Evolutionary conservation across 2,113 vertebrate species (phyloP), one percentile per base, ranked within the genome.

Genomic region (Protobothrops mucrosquamatus): DNA sequence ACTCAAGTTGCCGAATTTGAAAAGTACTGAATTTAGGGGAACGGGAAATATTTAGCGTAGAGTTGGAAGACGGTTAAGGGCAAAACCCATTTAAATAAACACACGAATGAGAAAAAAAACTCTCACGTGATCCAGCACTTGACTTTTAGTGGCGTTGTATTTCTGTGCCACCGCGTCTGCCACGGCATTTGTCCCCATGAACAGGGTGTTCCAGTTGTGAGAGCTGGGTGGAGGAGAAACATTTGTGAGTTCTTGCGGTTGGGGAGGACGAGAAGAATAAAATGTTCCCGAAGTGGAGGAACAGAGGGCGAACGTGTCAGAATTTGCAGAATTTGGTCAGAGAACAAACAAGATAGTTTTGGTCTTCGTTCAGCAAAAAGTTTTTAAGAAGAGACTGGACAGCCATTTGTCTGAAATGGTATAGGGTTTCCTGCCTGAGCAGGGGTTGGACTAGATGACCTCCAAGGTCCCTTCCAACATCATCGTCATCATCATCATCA

Each of bases 201-300:
- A 99, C 86, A 99, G 95, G 0, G 98, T 95, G 95, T 99, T 99
- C 99, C 99, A 99, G 97, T 99, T 99, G 97, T 99, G 98, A 86
- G 99, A 98, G 95, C 99, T 99, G 92, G 2, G 95, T 26, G 85
- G 54, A 92, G 86, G 88, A 57, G 94, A 0, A 94, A 43, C 34
- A 90, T 0, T 7, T 14, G 23, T 18, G 8, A 11, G 14, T 56
- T 22, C 23, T 48, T 2, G 1, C 3, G 5, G 22, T 24, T 22
- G 20, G 56, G 81, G 6, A 8, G 2, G 85, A n/a, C 89, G 3
- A 18, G 34, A 81, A 81, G 69, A 39, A 81, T 39, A 20, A 20
- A 51, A 74, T 1, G 6, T 8, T 74, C n/a, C 15, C n/a, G 18
- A 3, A 39, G 15, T 3, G n/a, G 14, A 39, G 15, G 69, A 20